Evolutionary conservation across 2,113 vertebrate species (phyloP), one percentile per base, ranked within the genome.

Genomic region (Nettapus auritus): DNA sequence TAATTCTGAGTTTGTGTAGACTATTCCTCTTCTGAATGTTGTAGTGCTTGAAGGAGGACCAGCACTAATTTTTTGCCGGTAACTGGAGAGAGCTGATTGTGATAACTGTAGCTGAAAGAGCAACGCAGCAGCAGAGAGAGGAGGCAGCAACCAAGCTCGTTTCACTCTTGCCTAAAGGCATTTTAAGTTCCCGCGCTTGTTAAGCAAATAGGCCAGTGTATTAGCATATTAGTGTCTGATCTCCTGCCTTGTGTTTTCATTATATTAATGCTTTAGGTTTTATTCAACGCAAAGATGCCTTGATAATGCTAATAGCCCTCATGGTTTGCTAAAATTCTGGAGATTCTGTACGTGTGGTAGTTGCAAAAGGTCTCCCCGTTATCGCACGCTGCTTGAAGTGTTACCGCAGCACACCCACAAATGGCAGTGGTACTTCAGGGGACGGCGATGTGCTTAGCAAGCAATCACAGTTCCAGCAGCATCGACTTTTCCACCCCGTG

Each of bases 191-290:
- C 57, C 79, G 2, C 64, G 79, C 80, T 89, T 48, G 67, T 73
- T 85, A 63, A 96, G 88, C 70, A 92, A 92, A 94, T 11, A 90
- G 76, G 70, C n/a, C 50, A 38, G 28, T 42, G 67, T 40, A 63
- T 87, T 89, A 77, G 64, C 88, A 33, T 23, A 25, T 66, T 95
- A 8, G 38, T n/a, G 46, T 31, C 67, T 56, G 34, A 36, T 50
- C 44, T 46, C 18, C 14, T 34, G 69, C 50, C 69, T 89, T 46
- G 57, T 40, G 29, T 18, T 78, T 83, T 18, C 56, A 26, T 82
- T 57, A 9, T 10, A 13, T 56, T 50, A 53, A n/a, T 50, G 46
- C 18, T 36, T 31, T 38, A 26, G 11, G 4, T 78, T 94, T 91
- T 67, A 55, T 76, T 77, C 40, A 44, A 11, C 11, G 33, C 46